These are phyloP conservation scores for Harpalus rubripes DNA, from an alignment of 2,888 invertebrate species.

Conservation along the genomic window DNA sequence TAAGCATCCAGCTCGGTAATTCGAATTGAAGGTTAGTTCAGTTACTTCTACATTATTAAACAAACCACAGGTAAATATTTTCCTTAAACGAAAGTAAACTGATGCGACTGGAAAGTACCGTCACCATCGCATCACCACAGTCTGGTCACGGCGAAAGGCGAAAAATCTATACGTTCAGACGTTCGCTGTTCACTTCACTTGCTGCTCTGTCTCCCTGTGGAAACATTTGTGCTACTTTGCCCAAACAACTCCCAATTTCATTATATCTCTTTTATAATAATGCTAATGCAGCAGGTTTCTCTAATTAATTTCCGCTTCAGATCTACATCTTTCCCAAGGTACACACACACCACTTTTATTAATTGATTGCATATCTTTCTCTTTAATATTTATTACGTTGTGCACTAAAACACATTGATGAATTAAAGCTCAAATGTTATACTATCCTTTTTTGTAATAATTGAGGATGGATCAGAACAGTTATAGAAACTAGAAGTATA, in stretches of 20 bases:
- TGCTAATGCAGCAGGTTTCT: constrained; percentile 39
- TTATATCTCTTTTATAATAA: constrained; percentile 49
- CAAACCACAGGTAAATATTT: constrained; percentile 60
- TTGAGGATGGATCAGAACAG: too few species aligned
- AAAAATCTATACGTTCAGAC: constrained; percentile 37
- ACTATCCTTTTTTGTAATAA: too few species aligned
- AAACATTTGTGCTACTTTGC: constrained; percentile 17
- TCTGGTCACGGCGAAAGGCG: not conserved
- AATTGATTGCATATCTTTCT: not conserved
- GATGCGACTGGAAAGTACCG: constrained; percentile 25
- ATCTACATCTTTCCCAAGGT: not conserved
- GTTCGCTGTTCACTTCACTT: not conserved
- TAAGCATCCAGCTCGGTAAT: constrained; percentile 45
- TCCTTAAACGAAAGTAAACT: constrained; percentile 25
- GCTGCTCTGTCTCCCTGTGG: constrained; percentile 11
- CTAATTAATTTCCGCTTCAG: constrained; percentile 31
- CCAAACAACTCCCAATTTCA: constrained; percentile 36
- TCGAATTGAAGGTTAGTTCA: constrained; percentile 53
- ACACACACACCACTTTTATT: not conserved
- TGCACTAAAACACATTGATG: too few species aligned
- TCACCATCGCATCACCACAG: not conserved
- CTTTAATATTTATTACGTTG: not conserved
- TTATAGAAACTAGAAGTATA: too few species aligned
- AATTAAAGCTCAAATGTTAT: too few species aligned
- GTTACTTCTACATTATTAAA: constrained; percentile 56